phyloP scores from a whole-genome alignment of 2,888 invertebrate species.

The Bombylius major region DNA sequence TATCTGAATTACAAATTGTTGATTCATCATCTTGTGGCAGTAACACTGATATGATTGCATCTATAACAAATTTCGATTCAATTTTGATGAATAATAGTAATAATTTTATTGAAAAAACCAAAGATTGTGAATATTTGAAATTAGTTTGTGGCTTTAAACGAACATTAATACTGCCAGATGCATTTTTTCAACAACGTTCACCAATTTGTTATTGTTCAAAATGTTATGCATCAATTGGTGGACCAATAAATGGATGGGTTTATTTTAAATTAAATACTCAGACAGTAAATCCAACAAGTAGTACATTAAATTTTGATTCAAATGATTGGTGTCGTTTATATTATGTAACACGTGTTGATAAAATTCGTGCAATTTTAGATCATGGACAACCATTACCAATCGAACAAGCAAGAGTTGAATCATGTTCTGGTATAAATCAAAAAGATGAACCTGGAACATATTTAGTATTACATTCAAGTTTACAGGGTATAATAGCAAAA shows the following conservation, averaged over 20 bases:
- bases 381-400: slow-evolving; percentile 35
- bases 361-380: slow-evolving; percentile 35
- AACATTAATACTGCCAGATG: slow-evolving; percentile 33
- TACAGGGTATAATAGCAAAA: slow-evolving; percentile 28
- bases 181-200: slow-evolving; percentile 28
- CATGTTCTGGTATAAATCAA: slow-evolving; percentile 20
- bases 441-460: slow-evolving; percentile 36
- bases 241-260: slow-evolving; percentile 30
- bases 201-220: slow-evolving; percentile 33
- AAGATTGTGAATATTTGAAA: slow-evolving; percentile 35
- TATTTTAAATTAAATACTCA: slow-evolving; percentile 35
- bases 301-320: slow-evolving; percentile 17
- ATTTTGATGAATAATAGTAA: slow-evolving; percentile 14
- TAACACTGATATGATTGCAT: slow-evolving; percentile 3
- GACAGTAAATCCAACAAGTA: slow-evolving; percentile 26
- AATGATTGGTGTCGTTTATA: slow-evolving; percentile 34
- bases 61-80: slow-evolving; percentile 20
- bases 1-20: slow-evolving; percentile 21
- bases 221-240: slow-evolving; percentile 21
- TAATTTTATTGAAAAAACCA: slow-evolving; percentile 22
- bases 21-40: slow-evolving; percentile 17
- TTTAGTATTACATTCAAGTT: slow-evolving; percentile 30
- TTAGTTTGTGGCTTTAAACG: slow-evolving; percentile 33
- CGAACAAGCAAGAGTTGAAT: slow-evolving; percentile 25
- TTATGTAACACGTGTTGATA: slow-evolving; percentile 35